Evolutionary conservation across 2,113 vertebrate genomes (phyloP).

Genomic region (Picathartes gymnocephalus): DNA sequence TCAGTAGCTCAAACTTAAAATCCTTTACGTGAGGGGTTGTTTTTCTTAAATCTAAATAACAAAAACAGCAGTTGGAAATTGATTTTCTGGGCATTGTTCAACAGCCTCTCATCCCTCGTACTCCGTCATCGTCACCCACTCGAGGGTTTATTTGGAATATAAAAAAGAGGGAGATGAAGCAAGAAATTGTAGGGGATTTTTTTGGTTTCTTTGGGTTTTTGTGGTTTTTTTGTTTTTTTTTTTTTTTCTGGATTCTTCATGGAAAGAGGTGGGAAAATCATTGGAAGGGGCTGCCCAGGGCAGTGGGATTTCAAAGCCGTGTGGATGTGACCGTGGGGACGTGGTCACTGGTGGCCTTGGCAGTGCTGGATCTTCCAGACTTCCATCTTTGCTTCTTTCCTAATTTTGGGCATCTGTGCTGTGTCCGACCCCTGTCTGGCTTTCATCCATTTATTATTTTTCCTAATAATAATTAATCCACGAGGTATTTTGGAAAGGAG

Average conservation of each 20-base stretch:
- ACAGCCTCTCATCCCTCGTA: background rate
- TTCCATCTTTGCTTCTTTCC: background rate
- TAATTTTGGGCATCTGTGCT: background rate
- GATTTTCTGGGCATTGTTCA: background rate
- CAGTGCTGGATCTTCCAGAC: background rate
- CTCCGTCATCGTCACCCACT: background rate
- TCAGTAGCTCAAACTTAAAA: background rate
- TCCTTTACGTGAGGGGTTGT: background rate
- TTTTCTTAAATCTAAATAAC: background rate
- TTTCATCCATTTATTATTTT: background rate
- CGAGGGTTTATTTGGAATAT: background rate
- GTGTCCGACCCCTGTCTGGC: background rate
- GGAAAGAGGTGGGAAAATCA: background rate
- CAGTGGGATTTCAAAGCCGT: rapidly evolving
- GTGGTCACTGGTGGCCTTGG: background rate
- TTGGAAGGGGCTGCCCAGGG: background rate
- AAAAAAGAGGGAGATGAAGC: background rate
- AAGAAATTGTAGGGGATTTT: background rate
- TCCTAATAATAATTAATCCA: background rate
- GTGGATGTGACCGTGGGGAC: background rate
- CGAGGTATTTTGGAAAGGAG: background rate
- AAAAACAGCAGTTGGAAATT: background rate
- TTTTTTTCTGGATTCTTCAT: background rate
- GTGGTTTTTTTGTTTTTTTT: too few species aligned
- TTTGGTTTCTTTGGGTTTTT: too few species aligned